Percentiles rank a stretch among this genome's conserved stretches.
Conservation (phyloP, 1,140 invertebrate species). For the Rhizoglyphus robini region DNA sequence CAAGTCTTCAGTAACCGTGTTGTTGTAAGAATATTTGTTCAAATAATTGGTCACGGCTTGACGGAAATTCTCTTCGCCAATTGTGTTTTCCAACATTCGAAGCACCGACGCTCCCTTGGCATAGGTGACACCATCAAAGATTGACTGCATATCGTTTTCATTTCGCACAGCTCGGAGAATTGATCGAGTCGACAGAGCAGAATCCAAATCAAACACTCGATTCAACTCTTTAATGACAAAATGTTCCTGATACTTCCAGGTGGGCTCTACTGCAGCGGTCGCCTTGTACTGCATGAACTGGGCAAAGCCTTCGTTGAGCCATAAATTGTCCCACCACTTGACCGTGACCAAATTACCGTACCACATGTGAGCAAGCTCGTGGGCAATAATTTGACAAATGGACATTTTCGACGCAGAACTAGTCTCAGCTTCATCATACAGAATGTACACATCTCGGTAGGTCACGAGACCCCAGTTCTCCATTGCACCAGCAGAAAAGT, state of each 20-base stretch:
- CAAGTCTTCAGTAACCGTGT: constrained; percentile 86
- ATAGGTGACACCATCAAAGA: constrained; percentile 41
- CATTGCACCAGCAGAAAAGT: constrained; percentile 56
- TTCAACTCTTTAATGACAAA: constrained; percentile 16
- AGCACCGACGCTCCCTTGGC: constrained; percentile 26
- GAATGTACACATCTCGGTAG: constrained; percentile 11
- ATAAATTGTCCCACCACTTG: constrained; percentile 78
- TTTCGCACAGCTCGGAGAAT: constrained; percentile 50
- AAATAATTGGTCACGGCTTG: constrained; percentile 88
- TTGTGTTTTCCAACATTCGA: background rate
- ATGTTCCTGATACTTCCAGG: constrained; percentile 28
- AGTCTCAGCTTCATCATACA: constrained; percentile 11
- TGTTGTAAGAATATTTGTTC: constrained; percentile 69
- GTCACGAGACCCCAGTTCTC: constrained; percentile 25
- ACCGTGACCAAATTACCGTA: constrained; percentile 65
- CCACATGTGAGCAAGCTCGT: constrained; percentile 26
- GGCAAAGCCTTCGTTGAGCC: constrained; percentile 84
- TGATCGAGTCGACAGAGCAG: constrained; percentile 65
- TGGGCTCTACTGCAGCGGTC: constrained; percentile 50
- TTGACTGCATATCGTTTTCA: constrained; percentile 34
- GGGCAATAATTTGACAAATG: constrained; percentile 28
- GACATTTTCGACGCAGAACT: constrained; percentile 26
- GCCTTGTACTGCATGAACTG: constrained; percentile 68
- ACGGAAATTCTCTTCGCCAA: constrained; percentile 55
- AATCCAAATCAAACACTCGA: constrained; percentile 43